phyloP scores from a whole-genome alignment of 1,140 invertebrate genomes.

The Geopemphigus sp. region DNA sequence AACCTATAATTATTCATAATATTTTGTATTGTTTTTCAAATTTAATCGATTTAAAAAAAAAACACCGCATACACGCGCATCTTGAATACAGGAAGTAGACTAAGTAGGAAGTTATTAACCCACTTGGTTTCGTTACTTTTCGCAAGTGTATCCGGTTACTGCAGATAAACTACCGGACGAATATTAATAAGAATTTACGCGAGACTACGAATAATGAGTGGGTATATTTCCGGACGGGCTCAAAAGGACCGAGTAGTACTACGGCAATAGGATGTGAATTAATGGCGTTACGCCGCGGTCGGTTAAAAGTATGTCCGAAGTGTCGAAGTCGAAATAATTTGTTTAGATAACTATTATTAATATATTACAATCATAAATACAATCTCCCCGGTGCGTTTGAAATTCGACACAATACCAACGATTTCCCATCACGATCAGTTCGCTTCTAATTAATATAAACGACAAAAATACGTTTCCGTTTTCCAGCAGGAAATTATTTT shows the following conservation, averaged over 20 bases:
- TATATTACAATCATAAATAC: too few relatives aligned
- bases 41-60: conserved; percentile 1
- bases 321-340: too few relatives aligned
- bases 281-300: too few relatives aligned
- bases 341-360: too few relatives aligned
- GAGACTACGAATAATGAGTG: not conserved
- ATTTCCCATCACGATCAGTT: too few relatives aligned
- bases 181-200: conserved; percentile 28
- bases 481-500: too few relatives aligned
- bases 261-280: not conserved
- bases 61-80: conserved; percentile 1
- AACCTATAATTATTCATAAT: not conserved
- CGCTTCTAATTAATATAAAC: too few relatives aligned
- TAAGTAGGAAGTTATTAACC: conserved; percentile 41
- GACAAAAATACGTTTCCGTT: too few relatives aligned
- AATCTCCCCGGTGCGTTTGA: too few relatives aligned
- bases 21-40: conserved; percentile 25
- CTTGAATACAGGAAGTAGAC: conserved; percentile 15
- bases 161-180: conserved; percentile 17
- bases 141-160: conserved; percentile 8
- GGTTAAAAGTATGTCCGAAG: not conserved
- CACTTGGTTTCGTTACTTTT: conserved; percentile 9
- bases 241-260: not conserved
- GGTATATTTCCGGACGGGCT: not conserved
- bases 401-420: too few relatives aligned